Percentiles rank a stretch among this genome's conserved stretches.
phyloP scores from a whole-genome alignment of 2,797 vertebrate genomes.

The Tapera naevia region DNA sequence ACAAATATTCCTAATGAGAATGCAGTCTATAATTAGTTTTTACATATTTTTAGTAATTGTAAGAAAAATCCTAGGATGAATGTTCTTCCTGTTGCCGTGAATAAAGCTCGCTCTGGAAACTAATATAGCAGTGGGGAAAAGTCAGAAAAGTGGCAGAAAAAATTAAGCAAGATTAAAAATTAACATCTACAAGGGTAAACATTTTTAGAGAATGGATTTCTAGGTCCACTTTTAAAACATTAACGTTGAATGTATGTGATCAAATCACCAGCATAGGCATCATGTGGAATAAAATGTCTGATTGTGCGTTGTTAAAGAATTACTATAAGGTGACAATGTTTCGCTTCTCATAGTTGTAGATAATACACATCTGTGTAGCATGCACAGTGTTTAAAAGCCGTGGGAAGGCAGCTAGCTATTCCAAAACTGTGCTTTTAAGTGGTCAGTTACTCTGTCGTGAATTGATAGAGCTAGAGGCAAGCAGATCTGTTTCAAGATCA shows the following conservation, averaged over 20 bases:
- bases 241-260: background rate
- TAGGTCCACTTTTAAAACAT: background rate
- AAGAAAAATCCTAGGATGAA: background rate
- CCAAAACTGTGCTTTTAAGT: background rate
- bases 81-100: background rate
- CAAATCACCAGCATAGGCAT: background rate
- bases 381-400: background rate
- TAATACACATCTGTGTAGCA: background rate
- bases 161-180: background rate
- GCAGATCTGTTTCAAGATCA: background rate
- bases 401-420: background rate
- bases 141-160: background rate
- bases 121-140: background rate
- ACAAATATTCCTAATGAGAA: background rate
- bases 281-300: background rate
- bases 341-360: background rate
- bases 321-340: background rate
- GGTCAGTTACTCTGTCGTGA: background rate
- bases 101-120: background rate
- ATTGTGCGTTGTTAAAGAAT: background rate
- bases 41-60: background rate
- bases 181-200: background rate
- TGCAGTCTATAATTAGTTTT: background rate
- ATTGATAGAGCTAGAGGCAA: background rate
- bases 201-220: background rate